Evolutionary conservation across 2,888 invertebrate genomes (phyloP), one percentile per base, ranked within the genome.

Genomic region (Camponotus fellah): DNA sequence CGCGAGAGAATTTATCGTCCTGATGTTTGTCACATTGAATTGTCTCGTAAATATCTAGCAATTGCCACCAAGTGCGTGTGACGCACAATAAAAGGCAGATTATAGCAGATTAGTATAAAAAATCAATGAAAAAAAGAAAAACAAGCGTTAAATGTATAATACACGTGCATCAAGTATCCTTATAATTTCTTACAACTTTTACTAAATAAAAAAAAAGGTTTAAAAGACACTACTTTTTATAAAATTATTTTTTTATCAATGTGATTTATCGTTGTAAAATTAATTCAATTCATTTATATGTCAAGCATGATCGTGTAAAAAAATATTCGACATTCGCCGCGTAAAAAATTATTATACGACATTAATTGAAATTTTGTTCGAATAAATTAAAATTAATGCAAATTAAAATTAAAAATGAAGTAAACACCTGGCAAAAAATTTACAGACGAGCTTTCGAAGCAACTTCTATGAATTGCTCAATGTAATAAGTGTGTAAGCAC

Each of bases 21-120:
- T 26, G 40, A 71, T 43, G 56, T 77, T 77, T 69, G 69, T 77
- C 71, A 77, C 72, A 32, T 77, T 56, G 32, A n/a, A 77, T 77
- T 56, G 77, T 77, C 72, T 71, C 72, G 56, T 77, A 77, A 77
- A 77, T 77, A 77, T 71, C 56, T 32, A 17, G 53, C 53, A 40
- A 56, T 71, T n/a, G 72, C 56, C 77, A 40, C 40, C 56, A 56
- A 32, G 40, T 49, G 68, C 14, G 21, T 37, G 46, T 46, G 49
- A 71, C 37, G 77, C n/a, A 17, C 53, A 76, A 43, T 66, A 53
- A 68, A 76, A 49, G 26, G 26, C 26, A 26, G 26, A 77, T 32
- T 40, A 40, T n/a, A 40, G n/a, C 40, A 26, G 17, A 10, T 77
- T 32, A 53, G 17, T 53, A 14, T 26, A 32, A n/a, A 71, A 56